These are phyloP conservation scores for Thunnus albacares DNA, from an alignment of 2,797 vertebrate genomes.

Conservation along the genomic window DNA sequence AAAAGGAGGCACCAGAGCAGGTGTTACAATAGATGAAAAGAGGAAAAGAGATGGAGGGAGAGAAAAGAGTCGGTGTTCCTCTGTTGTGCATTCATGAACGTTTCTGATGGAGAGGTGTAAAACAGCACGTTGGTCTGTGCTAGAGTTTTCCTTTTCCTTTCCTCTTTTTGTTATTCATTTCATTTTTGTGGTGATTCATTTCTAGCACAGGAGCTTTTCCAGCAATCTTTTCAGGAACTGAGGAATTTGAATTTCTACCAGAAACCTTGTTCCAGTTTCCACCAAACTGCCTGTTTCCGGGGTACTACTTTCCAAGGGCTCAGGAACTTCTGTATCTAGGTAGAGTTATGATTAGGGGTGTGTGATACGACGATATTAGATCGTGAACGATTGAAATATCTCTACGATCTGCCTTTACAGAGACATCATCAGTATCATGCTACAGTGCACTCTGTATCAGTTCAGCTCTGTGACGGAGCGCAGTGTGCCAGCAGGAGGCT, in stretches of 20 bases:
- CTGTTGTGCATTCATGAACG: conserved; percentile 38
- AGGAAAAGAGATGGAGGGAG: conserved; percentile 26
- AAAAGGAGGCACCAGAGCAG: conserved; percentile 20
- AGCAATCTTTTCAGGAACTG: background rate
- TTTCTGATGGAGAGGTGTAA: conserved; percentile 27
- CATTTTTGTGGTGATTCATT: background rate
- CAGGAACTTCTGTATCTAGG: no score
- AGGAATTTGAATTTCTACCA: background rate
- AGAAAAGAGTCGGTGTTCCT: conserved; percentile 19
- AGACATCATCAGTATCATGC: no score
- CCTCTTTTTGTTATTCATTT: conserved; percentile 23
- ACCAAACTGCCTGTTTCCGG: background rate
- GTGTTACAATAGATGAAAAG: conserved; percentile 27
- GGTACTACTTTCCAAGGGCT: background rate
- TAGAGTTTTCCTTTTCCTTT: conserved; percentile 20
- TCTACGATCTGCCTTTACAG: no score
- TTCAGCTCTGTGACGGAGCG: no score
- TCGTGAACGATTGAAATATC: no score
- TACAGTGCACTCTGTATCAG: no score
- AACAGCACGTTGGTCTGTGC: conserved; percentile 19
- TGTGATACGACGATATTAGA: no score
- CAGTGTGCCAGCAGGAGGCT: no score
- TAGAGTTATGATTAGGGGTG: no score
- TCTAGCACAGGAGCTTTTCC: background rate
- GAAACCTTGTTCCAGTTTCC: background rate